These are phyloP conservation scores for Bombyx mandarina DNA, from an alignment of 1,140 invertebrate species.

Conservation along the genomic window DNA sequence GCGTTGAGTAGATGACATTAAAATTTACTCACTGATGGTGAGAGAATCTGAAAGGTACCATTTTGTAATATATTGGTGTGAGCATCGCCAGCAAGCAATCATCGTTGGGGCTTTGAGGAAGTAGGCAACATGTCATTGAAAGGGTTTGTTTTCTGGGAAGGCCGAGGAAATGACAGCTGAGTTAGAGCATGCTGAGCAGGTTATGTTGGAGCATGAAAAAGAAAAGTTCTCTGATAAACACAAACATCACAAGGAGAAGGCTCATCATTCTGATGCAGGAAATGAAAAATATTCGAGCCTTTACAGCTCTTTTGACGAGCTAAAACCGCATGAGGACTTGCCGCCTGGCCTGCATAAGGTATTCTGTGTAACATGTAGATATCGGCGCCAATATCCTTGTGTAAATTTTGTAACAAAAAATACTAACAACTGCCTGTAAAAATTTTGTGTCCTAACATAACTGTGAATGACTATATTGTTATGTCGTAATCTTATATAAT, in stretches of 20 bases:
- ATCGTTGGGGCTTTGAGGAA: conserved; percentile 35
- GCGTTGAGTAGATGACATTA: too few relatives aligned
- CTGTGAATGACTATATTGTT: neutral
- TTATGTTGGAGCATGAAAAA: conserved; percentile 66
- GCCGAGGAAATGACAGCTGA: conserved; percentile 68
- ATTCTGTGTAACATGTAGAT: conserved; percentile 35
- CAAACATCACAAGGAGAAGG: conserved; percentile 53
- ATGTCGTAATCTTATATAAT: neutral
- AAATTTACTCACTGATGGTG: too few relatives aligned
- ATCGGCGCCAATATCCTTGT: conserved; percentile 25
- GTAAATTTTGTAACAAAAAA: conserved; percentile 23
- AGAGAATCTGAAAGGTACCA: too few relatives aligned
- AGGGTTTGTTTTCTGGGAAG: conserved; percentile 68
- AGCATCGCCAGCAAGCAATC: conserved; percentile 35
- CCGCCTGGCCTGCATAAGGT: conserved; percentile 54
- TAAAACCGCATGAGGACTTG: conserved; percentile 57
- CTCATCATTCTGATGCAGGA: conserved; percentile 34
- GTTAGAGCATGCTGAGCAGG: conserved; percentile 67
- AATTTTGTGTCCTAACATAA: too few relatives aligned
- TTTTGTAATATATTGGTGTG: conserved; percentile 33
- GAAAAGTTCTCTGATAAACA: conserved; percentile 55
- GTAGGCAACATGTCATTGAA: conserved; percentile 41
- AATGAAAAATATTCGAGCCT: conserved; percentile 69
- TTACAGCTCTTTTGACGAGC: conserved; percentile 70
- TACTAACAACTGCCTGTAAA: conserved; percentile 12